Percentiles rank a stretch among this genome's conserved stretches.
Evolutionary conservation across 1,140 invertebrate genomes (phyloP).

Genomic region (Nasonia longicornis): DNA sequence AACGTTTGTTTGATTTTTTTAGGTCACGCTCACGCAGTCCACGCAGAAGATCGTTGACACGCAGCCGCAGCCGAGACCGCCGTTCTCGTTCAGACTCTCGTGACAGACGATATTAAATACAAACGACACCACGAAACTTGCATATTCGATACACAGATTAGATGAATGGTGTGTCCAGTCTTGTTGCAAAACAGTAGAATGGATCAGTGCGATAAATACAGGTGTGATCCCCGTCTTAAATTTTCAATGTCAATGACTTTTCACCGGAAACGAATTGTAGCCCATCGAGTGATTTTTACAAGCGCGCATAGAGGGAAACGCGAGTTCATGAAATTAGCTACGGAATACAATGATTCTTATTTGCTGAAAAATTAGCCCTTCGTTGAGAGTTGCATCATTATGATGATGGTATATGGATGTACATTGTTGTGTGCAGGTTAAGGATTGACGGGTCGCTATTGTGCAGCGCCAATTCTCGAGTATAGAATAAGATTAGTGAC

Average conservation of each 20-base stretch:
- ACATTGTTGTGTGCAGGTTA: not conserved
- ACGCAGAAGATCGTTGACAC: constrained; percentile 63
- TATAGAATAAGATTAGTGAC: not conserved
- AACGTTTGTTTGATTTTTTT: constrained; percentile 58
- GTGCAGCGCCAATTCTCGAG: not conserved
- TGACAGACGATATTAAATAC: constrained; percentile 67
- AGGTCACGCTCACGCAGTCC: constrained; percentile 67
- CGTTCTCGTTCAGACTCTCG: constrained; percentile 68
- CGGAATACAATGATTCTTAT: not conserved
- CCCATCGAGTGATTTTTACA: not conserved
- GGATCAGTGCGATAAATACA: not conserved
- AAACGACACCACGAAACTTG: not conserved
- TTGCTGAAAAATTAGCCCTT: constrained; percentile 2
- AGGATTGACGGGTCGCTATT: not conserved
- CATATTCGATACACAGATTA: constrained; percentile 40
- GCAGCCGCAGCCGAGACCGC: constrained; percentile 67
- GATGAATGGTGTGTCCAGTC: constrained; percentile 11
- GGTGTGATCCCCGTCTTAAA: constrained; percentile 7
- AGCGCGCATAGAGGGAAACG: not conserved
- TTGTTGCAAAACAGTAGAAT: constrained; percentile 1
- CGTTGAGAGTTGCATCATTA: not conserved
- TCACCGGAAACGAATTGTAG: not conserved
- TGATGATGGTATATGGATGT: not conserved
- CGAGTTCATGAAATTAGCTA: not conserved
- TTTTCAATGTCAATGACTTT: constrained; percentile 17